Conservation (phyloP, 2,113 vertebrate genomes). For the Chamaetylas fuelleborni region DNA sequence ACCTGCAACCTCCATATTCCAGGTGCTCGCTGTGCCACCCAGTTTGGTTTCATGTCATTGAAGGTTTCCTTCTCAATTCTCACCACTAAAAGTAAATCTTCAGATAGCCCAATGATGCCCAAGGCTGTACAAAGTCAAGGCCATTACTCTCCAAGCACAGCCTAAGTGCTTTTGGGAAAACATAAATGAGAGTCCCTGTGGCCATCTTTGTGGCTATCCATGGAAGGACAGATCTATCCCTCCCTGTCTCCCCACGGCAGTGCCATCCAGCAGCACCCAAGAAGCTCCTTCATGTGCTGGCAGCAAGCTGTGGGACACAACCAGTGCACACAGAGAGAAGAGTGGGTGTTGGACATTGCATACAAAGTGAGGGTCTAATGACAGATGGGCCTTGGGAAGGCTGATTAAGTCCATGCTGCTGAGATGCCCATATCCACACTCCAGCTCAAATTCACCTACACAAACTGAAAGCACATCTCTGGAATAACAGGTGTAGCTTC, state of each 20-base stretch:
- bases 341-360: not conserved
- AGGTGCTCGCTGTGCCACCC: not conserved
- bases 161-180: not conserved
- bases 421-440: not conserved
- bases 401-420: not conserved
- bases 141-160: not conserved
- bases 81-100: not conserved
- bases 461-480: not conserved
- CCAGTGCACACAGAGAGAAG: not conserved
- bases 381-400: not conserved
- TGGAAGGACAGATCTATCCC: not conserved
- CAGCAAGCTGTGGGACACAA: not conserved
- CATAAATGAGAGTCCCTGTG: not conserved
- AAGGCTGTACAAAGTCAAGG: not conserved
- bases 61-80: not conserved
- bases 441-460: not conserved
- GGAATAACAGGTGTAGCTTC: not conserved
- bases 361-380: not conserved
- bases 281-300: not conserved
- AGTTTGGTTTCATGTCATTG: not conserved
- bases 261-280: not conserved
- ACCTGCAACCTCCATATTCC: not conserved
- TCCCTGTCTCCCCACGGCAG: not conserved
- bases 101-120: not conserved
- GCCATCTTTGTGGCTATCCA: not conserved